Base-by-base conservation (phyloP, 2,113 vertebrate species). In the Sprattus sprattus region DNA sequence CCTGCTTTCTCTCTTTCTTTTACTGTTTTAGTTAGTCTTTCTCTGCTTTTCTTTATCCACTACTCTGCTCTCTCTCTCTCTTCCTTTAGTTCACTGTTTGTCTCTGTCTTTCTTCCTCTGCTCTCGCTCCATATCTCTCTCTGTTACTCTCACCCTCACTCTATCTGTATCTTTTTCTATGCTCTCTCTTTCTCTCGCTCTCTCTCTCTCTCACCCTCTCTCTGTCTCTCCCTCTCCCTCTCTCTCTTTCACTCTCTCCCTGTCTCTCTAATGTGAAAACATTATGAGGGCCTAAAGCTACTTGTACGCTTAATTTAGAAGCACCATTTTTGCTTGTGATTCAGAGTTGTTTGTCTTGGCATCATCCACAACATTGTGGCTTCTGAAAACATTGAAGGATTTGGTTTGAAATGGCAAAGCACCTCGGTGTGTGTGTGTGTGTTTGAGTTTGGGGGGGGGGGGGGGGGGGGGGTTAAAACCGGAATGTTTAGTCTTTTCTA, bases 221-320 rank as follows among this genome's bases (percentile, higher is more conserved):
- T 60, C 54, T n/a, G 22, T n/a, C 9, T 7, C 22, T 64, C 60
- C 25, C 60, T 64, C 60, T 64, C 20, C 1, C 60, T 25, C 60
- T 64, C 57, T 64, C 57, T 75, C 25, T 75, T 11, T 67, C 64
- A 28, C 64, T 71, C 25, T 67, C 64, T 71, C 25, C 13, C 64
- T 71, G 4, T 71, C 16, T 32, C 28, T 28, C 25, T 13, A 28
- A 32, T 13, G 28, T 28, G 25, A 71, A 71, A 28, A 28, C 64
- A 71, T 18, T 54, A 4, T 54, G 60, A 67, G 60, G 20, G 60
- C n/a, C 25, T 71, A 32, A 25, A 71, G n/a, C 64, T 71, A 71
- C n/a, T 71, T 71, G 25, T 71, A 71, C 10, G 64, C 64, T 32
- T 71, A 71, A 71, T 71, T 71, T 71, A 32, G 64, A 71, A 71